phyloP scores from a whole-genome alignment of 1,140 invertebrate genomes.

The Melipona quadrifasciata region DNA sequence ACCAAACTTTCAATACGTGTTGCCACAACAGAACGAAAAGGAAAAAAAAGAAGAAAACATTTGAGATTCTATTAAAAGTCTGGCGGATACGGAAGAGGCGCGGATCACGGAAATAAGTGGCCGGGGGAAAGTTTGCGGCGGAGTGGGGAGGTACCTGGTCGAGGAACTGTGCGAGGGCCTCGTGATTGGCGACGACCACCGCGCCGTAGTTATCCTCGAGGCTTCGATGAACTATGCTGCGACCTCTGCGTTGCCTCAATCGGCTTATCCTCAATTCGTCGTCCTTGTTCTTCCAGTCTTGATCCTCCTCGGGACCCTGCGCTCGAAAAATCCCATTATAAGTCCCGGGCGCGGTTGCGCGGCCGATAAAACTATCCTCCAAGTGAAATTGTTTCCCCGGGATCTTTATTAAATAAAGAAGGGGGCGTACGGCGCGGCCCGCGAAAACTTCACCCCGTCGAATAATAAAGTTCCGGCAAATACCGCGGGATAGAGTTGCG shows the following conservation, averaged over 20 bases:
- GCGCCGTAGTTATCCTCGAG: conserved; percentile 94
- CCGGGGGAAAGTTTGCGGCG: not conserved
- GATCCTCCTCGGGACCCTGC: conserved; percentile 82
- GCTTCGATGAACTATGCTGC: conserved; percentile 90
- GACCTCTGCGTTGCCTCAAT: conserved; percentile 88
- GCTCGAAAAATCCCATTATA: conserved; percentile 39
- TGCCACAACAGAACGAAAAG: too few species aligned
- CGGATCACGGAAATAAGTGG: not conserved
- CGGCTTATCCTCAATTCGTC: conserved; percentile 81
- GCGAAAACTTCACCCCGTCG: not conserved
- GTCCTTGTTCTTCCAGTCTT: conserved; percentile 80
- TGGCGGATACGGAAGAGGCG: not conserved
- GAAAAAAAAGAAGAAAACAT: too few species aligned
- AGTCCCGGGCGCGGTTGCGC: conserved; percentile 8
- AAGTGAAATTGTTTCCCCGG: conserved; percentile 11
- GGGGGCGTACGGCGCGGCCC: not conserved
- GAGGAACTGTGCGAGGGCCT: conserved; percentile 91
- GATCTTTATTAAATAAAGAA: conserved; percentile 29
- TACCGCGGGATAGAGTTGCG: not conserved
- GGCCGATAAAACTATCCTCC: conserved; percentile 6
- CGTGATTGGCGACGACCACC: conserved; percentile 93
- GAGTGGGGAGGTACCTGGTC: conserved; percentile 85
- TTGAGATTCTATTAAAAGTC: not conserved
- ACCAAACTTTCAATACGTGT: too few species aligned
- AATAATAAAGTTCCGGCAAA: conserved; percentile 12